Evolutionary conservation across 2,797 vertebrate species (phyloP).

Genomic region (Gouania willdenowi): DNA sequence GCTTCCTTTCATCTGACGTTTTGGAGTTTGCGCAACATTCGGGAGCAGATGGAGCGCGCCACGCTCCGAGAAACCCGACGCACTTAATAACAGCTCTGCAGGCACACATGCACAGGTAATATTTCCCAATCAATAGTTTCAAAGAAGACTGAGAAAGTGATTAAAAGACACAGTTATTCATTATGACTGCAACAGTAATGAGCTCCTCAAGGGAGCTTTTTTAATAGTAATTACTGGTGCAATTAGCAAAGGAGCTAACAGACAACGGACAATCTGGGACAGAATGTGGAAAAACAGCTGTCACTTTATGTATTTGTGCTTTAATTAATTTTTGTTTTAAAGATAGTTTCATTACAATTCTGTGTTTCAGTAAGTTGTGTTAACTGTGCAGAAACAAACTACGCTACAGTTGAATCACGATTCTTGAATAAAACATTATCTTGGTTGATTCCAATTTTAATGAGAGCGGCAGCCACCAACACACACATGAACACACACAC

Average conservation of each 20-base stretch:
- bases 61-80: conserved; percentile 14
- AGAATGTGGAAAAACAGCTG: background rate
- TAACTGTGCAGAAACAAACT: conserved; percentile 60
- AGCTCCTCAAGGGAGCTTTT: conserved; percentile 20
- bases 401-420: conserved; percentile 45
- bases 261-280: conserved; percentile 16
- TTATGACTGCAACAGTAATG: conserved; percentile 42
- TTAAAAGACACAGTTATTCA: conserved; percentile 34
- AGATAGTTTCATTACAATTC: too few relatives aligned
- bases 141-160: conserved; percentile 8
- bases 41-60: conserved; percentile 26
- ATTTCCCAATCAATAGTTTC: conserved; percentile 5
- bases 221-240: conserved; percentile 38
- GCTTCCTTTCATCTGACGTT: background rate
- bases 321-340: background rate
- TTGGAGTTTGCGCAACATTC: conserved; percentile 3
- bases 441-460: conserved; percentile 65
- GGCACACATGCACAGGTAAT: background rate
- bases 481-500: conserved; percentile 9
- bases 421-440: conserved; percentile 56
- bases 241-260: conserved; percentile 21
- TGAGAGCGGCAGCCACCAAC: conserved; percentile 35
- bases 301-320: background rate
- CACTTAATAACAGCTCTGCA: conserved; percentile 1
- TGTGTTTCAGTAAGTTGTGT: conserved; percentile 38